phyloP scores from a whole-genome alignment of 2,797 vertebrate species.

The Garrulus glandarius region DNA sequence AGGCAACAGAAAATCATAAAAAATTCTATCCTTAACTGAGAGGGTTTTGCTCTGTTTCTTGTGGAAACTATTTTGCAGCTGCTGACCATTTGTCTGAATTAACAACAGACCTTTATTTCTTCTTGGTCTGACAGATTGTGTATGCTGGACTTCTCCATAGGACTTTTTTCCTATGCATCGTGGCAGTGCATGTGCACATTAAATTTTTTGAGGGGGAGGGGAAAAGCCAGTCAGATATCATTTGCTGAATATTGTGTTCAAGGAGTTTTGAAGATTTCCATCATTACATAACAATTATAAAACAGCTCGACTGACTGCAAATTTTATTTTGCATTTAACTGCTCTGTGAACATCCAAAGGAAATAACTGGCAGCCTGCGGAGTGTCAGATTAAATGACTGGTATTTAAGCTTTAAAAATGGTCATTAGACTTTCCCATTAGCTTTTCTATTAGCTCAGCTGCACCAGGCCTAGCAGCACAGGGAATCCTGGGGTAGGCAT shows the following conservation, averaged over 20 bases:
- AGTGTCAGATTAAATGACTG: conserved; percentile 11
- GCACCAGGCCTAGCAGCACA: not conserved
- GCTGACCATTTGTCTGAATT: conserved; percentile 75
- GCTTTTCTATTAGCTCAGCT: conserved; percentile 36
- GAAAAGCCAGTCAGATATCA: not conserved
- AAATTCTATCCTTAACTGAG: conserved; percentile 39
- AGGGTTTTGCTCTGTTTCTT: conserved; percentile 51
- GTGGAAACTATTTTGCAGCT: conserved; percentile 76
- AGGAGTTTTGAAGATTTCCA: not conserved
- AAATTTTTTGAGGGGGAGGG: not conserved
- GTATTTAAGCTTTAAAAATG: conserved; percentile 40
- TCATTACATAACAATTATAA: not conserved
- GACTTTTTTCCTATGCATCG: conserved; percentile 56
- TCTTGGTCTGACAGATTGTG: conserved; percentile 67
- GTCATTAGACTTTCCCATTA: conserved; percentile 19
- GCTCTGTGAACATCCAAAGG: not conserved
- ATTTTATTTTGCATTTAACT: conserved; percentile 16
- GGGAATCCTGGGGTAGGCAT: not conserved
- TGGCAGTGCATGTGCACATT: conserved; percentile 49
- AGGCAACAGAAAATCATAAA: conserved; percentile 50
- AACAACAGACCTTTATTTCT: conserved; percentile 74
- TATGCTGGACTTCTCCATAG: conserved; percentile 50
- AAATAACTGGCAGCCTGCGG: not conserved
- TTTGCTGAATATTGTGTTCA: not conserved
- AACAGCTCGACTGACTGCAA: not conserved